These are phyloP conservation scores for Coenonympha glycerion DNA, from an alignment of 2,888 invertebrate species.

Conservation along the genomic window DNA sequence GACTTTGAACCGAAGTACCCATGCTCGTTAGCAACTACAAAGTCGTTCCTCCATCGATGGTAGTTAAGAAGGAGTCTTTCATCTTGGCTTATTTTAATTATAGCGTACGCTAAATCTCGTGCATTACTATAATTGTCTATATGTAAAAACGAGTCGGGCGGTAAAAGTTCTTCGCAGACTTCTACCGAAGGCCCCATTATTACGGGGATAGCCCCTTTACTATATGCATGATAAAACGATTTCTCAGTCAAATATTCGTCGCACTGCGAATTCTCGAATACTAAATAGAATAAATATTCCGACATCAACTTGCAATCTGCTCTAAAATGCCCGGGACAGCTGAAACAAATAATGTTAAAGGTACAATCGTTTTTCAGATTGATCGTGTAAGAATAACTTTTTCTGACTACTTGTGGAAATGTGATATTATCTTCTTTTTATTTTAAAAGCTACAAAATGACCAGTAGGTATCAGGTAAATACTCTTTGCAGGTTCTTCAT, in stretches of 20 bases:
- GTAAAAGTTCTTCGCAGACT: constrained; percentile 72
- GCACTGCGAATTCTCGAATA: constrained; percentile 83
- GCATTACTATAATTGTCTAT: constrained; percentile 72
- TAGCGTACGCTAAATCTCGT: constrained; percentile 67
- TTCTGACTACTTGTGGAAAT: no score
- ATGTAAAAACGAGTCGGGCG: constrained; percentile 79
- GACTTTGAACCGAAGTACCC: constrained; percentile 79
- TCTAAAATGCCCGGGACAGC: constrained; percentile 79
- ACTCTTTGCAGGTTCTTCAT: no score
- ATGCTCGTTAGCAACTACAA: constrained; percentile 78
- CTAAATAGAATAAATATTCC: constrained; percentile 80
- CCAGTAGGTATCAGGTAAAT: no score
- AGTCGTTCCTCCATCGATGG: constrained; percentile 78
- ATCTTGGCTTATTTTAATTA: constrained; percentile 60
- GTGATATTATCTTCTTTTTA: no score
- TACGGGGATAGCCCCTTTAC: constrained; percentile 78
- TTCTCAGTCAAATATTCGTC: constrained; percentile 83
- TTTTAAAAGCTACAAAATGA: no score
- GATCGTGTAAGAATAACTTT: neutral
- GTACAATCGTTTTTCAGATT: constrained; percentile 1
- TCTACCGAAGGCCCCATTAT: constrained; percentile 77
- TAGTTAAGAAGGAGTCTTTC: constrained; percentile 53
- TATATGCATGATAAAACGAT: constrained; percentile 79
- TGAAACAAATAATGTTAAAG: constrained; percentile 42
- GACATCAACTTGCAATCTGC: constrained; percentile 75